Evolutionary conservation across 2,888 invertebrate genomes (phyloP).

Genomic region (Acleris holmiana): DNA sequence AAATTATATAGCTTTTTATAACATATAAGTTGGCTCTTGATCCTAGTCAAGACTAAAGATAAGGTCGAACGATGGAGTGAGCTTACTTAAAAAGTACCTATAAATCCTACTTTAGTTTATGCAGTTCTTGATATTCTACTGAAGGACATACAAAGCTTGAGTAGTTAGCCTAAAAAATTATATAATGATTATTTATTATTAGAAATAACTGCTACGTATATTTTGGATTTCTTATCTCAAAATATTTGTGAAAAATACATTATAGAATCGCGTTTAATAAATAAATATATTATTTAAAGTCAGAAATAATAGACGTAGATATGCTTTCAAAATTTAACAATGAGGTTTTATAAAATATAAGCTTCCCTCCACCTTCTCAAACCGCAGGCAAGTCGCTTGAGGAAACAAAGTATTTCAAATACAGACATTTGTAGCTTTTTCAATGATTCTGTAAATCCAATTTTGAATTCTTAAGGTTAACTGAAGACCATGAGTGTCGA

Average conservation of each 20-base stretch:
- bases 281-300: background rate
- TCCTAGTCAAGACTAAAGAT: too few species aligned
- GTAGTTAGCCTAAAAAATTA: too few species aligned
- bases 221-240: background rate
- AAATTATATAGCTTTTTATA: background rate
- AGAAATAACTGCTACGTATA: background rate
- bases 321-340: too few species aligned
- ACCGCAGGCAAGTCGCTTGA: background rate
- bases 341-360: background rate
- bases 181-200: too few species aligned
- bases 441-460: constrained; percentile 29
- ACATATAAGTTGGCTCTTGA: background rate
- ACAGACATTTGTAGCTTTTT: constrained; percentile 34
- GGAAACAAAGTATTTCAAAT: constrained; percentile 25
- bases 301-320: background rate
- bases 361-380: background rate
- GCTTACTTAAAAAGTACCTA: too few species aligned
- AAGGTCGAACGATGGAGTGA: too few species aligned
- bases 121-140: too few species aligned
- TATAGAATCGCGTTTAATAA: background rate
- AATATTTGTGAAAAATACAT: too few species aligned
- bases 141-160: too few species aligned
- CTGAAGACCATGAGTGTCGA: constrained; percentile 36
- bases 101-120: too few species aligned
- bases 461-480: constrained; percentile 28